Evolutionary conservation across 2,113 vertebrate species (phyloP).

Genomic region (Chaetops frenatus): DNA sequence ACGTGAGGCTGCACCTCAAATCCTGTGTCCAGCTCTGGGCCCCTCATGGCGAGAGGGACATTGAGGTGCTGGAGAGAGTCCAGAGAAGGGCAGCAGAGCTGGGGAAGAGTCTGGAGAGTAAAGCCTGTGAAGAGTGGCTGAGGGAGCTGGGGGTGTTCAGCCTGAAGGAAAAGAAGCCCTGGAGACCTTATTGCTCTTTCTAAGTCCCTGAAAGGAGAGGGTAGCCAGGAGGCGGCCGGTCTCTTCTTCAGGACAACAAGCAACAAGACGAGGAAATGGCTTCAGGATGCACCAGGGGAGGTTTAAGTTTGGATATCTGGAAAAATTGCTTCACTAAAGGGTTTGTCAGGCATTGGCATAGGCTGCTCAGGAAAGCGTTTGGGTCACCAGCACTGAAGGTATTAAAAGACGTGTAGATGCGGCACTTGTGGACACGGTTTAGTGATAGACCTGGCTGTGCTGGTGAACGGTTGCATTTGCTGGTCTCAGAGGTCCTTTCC

Average conservation of each 20-base stretch:
- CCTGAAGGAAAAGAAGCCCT: not conserved
- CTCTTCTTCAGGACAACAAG: not conserved
- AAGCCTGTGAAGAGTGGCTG: too few species aligned
- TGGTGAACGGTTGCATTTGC: rapidly evolving
- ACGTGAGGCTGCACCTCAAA: not conserved
- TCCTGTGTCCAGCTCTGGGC: not conserved
- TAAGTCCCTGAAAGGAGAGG: rapidly evolving
- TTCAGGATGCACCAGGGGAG: not conserved
- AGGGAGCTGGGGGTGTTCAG: not conserved
- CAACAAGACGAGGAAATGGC: rapidly evolving
- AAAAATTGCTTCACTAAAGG: not conserved
- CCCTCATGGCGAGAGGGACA: not conserved
- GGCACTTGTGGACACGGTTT: not conserved
- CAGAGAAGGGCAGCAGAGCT: rapidly evolving
- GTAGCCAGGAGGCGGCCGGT: too few species aligned
- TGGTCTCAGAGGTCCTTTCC: not conserved
- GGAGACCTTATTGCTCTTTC: not conserved
- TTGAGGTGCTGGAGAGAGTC: rapidly evolving
- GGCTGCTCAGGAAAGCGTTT: too few species aligned
- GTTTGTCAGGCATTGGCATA: not conserved
- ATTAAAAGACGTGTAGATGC: rapidly evolving
- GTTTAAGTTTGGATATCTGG: not conserved
- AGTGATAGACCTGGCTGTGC: not conserved
- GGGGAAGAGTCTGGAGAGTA: not conserved
- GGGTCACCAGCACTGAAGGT: not conserved